Conservation (phyloP, 2,888 invertebrate species). For the Drosophila yooni region DNA sequence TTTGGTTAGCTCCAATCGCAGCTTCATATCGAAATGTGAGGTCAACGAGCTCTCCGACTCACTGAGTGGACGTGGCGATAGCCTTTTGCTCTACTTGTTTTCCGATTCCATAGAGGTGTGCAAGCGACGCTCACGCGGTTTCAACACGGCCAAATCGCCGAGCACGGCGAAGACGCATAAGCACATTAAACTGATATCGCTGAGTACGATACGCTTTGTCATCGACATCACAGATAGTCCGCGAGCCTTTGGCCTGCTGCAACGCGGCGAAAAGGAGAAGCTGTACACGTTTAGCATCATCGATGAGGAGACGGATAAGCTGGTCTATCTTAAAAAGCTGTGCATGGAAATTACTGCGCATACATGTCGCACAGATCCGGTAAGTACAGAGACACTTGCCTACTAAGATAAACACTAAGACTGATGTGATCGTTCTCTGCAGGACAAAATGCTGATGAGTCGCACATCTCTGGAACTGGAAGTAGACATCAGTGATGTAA, state of each 20-base stretch:
- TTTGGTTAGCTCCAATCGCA: constrained; percentile 96
- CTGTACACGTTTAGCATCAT: constrained; percentile 94
- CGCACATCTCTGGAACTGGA: constrained; percentile 89
- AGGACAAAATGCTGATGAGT: constrained; percentile 84
- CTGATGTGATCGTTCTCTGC: constrained; percentile 15
- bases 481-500: constrained; percentile 94
- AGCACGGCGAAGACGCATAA: constrained; percentile 93
- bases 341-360: constrained; percentile 97
- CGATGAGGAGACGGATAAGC: constrained; percentile 93
- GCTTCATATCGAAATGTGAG: constrained; percentile 94
- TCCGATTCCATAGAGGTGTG: constrained; percentile 97
- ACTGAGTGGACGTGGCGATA: constrained; percentile 93
- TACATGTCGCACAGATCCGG: constrained; percentile 96
- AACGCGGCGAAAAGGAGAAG: constrained; percentile 95
- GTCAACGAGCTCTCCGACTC: constrained; percentile 94
- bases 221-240: constrained; percentile 96
- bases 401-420: not conserved
- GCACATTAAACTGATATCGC: constrained; percentile 94
- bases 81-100: constrained; percentile 95
- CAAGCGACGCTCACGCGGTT: constrained; percentile 92
- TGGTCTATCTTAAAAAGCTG: constrained; percentile 91
- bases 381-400: constrained; percentile 85
- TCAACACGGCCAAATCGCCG: constrained; percentile 90
- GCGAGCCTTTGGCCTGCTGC: constrained; percentile 95
- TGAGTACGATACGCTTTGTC: constrained; percentile 95